These are phyloP conservation scores for Platyura marginata DNA, from an alignment of 1,140 invertebrate species.

Conservation along the genomic window DNA sequence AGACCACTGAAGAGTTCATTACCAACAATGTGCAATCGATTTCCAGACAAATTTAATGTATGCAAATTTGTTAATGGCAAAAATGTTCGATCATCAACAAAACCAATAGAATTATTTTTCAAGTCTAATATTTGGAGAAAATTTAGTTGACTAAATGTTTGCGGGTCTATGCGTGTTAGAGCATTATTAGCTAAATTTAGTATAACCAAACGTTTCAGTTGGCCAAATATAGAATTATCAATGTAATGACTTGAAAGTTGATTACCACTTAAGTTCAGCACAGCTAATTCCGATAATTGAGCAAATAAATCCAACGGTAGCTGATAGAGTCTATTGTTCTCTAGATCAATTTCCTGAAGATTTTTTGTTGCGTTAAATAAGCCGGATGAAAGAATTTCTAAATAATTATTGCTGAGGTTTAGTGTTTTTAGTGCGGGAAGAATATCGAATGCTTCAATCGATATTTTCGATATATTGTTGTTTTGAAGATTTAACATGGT, in stretches of 20 bases:
- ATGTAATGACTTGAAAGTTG: slow-evolving; percentile 47
- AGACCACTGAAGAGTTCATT: slow-evolving; percentile 59
- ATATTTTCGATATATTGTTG: slow-evolving; percentile 50
- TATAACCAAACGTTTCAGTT: slow-evolving; percentile 45
- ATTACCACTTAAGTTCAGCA: slow-evolving; percentile 54
- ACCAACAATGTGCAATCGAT: slow-evolving; percentile 51
- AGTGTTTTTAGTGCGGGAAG: slow-evolving; percentile 47
- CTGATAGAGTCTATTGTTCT: slow-evolving; percentile 51
- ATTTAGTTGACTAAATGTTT: slow-evolving; percentile 60
- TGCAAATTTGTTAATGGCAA: slow-evolving; percentile 64
- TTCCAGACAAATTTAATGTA: slow-evolving; percentile 59
- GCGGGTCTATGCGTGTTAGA: slow-evolving; percentile 38
- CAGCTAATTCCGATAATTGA: slow-evolving; percentile 42
- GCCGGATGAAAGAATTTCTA: slow-evolving; percentile 47
- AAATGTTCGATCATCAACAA: slow-evolving; percentile 59
- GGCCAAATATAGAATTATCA: slow-evolving; percentile 44
- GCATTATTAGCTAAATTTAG: slow-evolving; percentile 49
- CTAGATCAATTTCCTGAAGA: slow-evolving; percentile 51
- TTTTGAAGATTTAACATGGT: slow-evolving; percentile 52
- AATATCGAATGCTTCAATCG: slow-evolving; percentile 42
- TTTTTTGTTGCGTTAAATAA: slow-evolving; percentile 48
- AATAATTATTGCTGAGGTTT: slow-evolving; percentile 58
- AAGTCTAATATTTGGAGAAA: slow-evolving; percentile 65
- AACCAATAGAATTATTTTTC: slow-evolving; percentile 56
- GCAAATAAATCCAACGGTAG: slow-evolving; percentile 47